phyloP scores from a whole-genome alignment of 2,797 vertebrate species.

The Spea hammondii region DNA sequence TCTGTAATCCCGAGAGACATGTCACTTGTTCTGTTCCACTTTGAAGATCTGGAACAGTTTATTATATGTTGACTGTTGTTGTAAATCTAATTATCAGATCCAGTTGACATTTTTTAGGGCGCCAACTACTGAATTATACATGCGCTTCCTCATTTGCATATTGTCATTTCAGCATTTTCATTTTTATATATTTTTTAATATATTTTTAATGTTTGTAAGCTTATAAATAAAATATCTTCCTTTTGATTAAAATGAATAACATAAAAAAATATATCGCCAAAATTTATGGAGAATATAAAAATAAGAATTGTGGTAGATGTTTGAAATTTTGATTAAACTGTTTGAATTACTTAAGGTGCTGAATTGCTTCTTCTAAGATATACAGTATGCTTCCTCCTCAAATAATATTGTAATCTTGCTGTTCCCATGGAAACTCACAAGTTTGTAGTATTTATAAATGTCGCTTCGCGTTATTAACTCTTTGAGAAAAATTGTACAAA shows the following conservation, averaged over 20 bases:
- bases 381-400: neutral
- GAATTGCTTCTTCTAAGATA: neutral
- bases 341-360: neutral
- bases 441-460: neutral
- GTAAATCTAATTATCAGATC: conserved; percentile 1
- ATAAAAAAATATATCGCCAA: no score
- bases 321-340: neutral
- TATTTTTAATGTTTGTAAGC: neutral
- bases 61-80: conserved; percentile 12
- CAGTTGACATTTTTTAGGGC: neutral
- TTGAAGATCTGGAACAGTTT: neutral
- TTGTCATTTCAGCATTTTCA: neutral
- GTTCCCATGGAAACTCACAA: conserved; percentile 10
- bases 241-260: no score
- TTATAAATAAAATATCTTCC: no score
- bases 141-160: neutral
- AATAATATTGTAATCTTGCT: neutral
- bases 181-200: neutral
- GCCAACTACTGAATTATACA: neutral
- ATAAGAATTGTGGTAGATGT: no score
- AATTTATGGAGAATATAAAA: no score
- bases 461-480: neutral
- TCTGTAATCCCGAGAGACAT: neutral
- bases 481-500: no score
- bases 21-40: neutral